Evolutionary conservation across 2,888 invertebrate species (phyloP).

Genomic region (Timandra comae): DNA sequence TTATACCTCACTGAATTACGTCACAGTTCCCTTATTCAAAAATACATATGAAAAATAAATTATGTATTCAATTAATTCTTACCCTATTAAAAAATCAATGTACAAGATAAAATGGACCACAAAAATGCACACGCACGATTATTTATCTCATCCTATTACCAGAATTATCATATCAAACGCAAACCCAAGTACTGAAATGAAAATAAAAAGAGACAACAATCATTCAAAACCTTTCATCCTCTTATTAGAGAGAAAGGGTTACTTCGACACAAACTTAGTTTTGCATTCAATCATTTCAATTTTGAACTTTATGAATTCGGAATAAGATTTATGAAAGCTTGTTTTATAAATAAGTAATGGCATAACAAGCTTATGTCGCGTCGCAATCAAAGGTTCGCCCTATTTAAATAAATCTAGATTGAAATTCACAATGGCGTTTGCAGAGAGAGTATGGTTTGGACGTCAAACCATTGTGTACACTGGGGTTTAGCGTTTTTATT

Average conservation of each 20-base stretch:
- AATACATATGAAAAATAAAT: too few relatives aligned
- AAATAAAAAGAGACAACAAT: conserved; percentile 61
- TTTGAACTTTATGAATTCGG: conserved; percentile 25
- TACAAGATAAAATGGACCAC: conserved; percentile 38
- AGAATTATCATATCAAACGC: conserved; percentile 73
- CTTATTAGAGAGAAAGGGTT: conserved; percentile 66
- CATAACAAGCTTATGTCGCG: conserved; percentile 53
- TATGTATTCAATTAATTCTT: conserved; percentile 7
- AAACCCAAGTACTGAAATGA: conserved; percentile 44
- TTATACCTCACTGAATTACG: too few relatives aligned
- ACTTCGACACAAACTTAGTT: conserved; percentile 26
- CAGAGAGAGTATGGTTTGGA: conserved; percentile 24
- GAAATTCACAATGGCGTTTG: conserved; percentile 56
- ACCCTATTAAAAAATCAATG: conserved; percentile 15
- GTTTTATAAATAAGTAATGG: conserved; percentile 27
- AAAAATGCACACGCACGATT: conserved; percentile 60
- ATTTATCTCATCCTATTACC: conserved; percentile 58
- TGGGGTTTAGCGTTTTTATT: background rate
- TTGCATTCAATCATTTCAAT: conserved; percentile 19
- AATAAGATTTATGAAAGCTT: conserved; percentile 20
- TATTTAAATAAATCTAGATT: conserved; percentile 70
- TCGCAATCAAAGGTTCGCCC: conserved; percentile 63
- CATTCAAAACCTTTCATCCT: conserved; percentile 67
- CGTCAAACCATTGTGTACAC: conserved; percentile 4
- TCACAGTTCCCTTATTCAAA: too few relatives aligned